phyloP scores from a whole-genome alignment of 2,113 vertebrate species.

The Podarcis muralis region DNA sequence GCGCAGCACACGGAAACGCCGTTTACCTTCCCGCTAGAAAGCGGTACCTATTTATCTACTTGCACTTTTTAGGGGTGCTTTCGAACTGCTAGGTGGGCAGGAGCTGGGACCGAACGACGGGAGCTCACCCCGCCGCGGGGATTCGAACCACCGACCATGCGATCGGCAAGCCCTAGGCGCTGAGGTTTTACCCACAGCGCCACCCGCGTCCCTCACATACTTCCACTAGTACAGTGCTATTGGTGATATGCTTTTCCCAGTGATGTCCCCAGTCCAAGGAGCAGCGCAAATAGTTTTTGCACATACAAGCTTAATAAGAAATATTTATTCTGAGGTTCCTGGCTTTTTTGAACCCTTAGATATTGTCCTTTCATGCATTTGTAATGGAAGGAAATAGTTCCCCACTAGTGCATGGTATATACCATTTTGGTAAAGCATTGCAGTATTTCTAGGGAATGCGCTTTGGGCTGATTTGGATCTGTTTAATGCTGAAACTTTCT shows the following conservation, averaged over 20 bases:
- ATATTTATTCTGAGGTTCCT: neutral
- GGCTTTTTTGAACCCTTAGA: neutral
- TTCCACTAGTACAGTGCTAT: neutral
- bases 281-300: neutral
- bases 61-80: no score
- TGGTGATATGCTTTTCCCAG: neutral
- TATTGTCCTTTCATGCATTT: constrained; percentile 33
- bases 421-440: neutral
- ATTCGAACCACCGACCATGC: no score
- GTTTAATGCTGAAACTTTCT: constrained; percentile 1
- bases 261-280: neutral
- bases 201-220: no score
- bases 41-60: no score
- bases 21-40: no score
- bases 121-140: no score
- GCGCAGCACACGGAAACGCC: no score
- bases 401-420: constrained; percentile 19
- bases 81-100: no score
- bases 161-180: no score
- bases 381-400: neutral
- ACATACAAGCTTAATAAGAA: neutral
- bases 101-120: no score
- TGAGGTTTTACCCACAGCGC: no score
- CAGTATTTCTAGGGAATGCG: neutral
- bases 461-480: neutral